Evolutionary conservation across 2,113 vertebrate genomes (phyloP).

Genomic region (Phainopepla nitens): DNA sequence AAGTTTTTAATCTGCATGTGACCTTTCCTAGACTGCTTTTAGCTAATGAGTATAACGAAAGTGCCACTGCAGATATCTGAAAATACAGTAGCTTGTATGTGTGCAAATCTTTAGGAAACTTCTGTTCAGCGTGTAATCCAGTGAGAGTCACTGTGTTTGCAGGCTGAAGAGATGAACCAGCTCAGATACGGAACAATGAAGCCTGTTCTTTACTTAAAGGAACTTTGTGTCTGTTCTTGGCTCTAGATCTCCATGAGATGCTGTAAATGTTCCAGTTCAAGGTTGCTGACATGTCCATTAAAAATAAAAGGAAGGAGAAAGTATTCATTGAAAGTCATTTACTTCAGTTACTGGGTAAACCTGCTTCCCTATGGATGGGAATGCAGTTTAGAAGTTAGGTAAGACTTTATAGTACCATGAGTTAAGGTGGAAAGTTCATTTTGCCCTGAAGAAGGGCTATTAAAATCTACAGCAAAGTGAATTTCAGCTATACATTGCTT

Average conservation of each 20-base stretch:
- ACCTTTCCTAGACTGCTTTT: neutral
- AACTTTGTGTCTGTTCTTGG: neutral
- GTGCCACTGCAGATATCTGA: neutral
- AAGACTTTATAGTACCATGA: neutral
- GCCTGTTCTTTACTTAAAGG: neutral
- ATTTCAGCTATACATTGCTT: neutral
- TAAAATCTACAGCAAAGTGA: neutral
- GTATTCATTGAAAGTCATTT: neutral
- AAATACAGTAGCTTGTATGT: neutral
- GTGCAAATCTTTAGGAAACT: neutral
- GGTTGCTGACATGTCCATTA: neutral
- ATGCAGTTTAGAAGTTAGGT: neutral
- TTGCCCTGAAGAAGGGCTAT: neutral
- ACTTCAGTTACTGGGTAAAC: neutral
- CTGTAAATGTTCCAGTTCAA: neutral
- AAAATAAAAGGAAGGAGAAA: neutral
- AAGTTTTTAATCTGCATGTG: neutral
- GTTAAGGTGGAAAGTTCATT: neutral
- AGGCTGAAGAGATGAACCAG: neutral
- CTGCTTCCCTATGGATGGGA: neutral
- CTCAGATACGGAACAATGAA: neutral
- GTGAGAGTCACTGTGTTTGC: neutral
- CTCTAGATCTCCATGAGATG: neutral
- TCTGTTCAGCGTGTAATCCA: neutral
- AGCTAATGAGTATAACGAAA: neutral